Evolutionary conservation across 2,888 invertebrate species (phyloP), one percentile per base, ranked within the genome.

Genomic region (Luperina nickerlii): DNA sequence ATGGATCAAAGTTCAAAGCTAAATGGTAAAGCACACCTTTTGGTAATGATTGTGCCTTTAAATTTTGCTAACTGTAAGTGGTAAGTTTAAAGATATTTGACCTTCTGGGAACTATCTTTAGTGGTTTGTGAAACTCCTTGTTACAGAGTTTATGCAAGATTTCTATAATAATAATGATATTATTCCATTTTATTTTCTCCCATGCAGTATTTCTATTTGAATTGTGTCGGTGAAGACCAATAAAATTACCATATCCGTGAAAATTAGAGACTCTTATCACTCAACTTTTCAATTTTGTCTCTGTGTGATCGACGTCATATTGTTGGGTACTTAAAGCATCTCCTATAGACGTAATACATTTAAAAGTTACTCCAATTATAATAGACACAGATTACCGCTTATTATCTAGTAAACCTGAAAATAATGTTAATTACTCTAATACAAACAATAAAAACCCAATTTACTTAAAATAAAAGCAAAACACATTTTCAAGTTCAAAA

Each of bases 1-100:
- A 87, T 87, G 88, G 90, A 91, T 88, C 90, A 88, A 84, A 90
- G 89, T 91, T 90, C 85, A 79, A 83, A 79, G 84, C 86, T 82
- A 87, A 88, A 86, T 79, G 79, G 75, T 85, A 81, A 75, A 75
- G 74, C 74, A 76, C 76, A 84, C 82, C 84, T 85, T 81, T 76
- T 72, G 79, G 76, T 84, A 76, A 82, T 48, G 38, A 73, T 45
- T 65, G 62, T 42, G 60, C 45, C 74, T 82, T 74, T 74, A 76
- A 71, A 65, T 60, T 54, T 51, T 69, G 38, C 48, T 48, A 74
- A 60, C 72, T 70, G n/a, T 42, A 57, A 74, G 54, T 48, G 66
- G 67, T n/a, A 65, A 74, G 68, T 51, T 60, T 24, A 74, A 63
- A 67, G 57, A 18, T 1, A 6, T 57, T 79, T 74, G 45, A 65